phyloP scores from a whole-genome alignment of 2,888 invertebrate species.

The Coleophora deauratella region DNA sequence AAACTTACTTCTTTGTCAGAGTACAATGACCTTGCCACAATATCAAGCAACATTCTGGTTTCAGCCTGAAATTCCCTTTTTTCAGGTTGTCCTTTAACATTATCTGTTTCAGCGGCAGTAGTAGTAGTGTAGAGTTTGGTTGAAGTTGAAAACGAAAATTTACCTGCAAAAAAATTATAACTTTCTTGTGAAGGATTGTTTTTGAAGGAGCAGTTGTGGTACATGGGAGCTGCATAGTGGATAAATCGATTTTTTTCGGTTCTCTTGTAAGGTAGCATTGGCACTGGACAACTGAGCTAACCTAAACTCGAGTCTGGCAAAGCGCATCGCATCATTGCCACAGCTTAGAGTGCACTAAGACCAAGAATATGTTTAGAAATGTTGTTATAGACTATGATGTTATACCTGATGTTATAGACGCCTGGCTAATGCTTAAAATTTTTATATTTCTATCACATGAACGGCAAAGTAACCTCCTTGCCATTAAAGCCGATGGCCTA shows the following conservation, averaged over 20 bases:
- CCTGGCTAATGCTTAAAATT: slow-evolving; percentile 14
- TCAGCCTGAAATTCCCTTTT: slow-evolving; percentile 97
- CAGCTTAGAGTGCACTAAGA: too few relatives aligned
- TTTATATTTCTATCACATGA: slow-evolving; percentile 28
- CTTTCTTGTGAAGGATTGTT: too few relatives aligned
- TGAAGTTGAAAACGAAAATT: neutral
- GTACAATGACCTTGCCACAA: slow-evolving; percentile 97
- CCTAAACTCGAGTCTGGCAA: too few relatives aligned
- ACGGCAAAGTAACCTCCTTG: slow-evolving; percentile 42
- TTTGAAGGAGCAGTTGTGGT: too few relatives aligned
- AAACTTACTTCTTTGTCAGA: slow-evolving; percentile 92
- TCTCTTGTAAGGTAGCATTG: too few relatives aligned
- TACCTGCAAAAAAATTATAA: neutral
- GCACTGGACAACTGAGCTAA: too few relatives aligned
- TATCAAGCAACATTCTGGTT: slow-evolving; percentile 94
- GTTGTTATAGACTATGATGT: too few relatives aligned
- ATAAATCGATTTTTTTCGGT: too few relatives aligned
- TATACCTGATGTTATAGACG: neutral
- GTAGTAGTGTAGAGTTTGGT: neutral
- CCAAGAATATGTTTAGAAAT: too few relatives aligned
- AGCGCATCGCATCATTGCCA: too few relatives aligned
- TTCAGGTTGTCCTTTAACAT: slow-evolving; percentile 74
- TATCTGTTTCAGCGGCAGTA: slow-evolving; percentile 44
- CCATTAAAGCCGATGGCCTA: slow-evolving; percentile 28
- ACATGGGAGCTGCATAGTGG: too few relatives aligned